Evolutionary conservation across 2,797 vertebrate species (phyloP), one percentile per base, ranked within the genome.

Genomic region (Eurystomus glaucurus): DNA sequence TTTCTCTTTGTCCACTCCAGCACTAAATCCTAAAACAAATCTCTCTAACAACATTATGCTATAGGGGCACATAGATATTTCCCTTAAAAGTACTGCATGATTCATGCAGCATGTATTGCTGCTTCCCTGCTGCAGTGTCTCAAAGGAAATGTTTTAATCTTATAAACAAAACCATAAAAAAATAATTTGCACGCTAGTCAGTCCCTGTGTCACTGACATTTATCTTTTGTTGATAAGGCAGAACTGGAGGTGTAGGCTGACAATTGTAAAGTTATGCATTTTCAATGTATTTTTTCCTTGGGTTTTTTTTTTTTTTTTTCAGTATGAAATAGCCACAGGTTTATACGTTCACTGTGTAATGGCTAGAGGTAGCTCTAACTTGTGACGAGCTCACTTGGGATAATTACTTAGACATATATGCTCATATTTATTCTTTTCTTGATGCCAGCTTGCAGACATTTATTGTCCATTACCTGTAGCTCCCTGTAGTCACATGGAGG

Each of bases 101-200:
- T 84, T 93, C 69, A 81, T 93, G 50, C 9, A 79, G 68, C 31
- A 11, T 14, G 3, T 62, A 65, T 50, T 93, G 54, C 65, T 51
- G 64, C 66, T 91, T 80, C 39, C 25, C 69, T 58, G 45, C 50
- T 48, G 35, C 37, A 52, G 19, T 7, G 35, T 58, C 77, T 82
- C 93, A 82, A 37, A 80, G 33, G 74, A 79, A 77, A 80, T 6
- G 25, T 84, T 85, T 94, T 86, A 71, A 74, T 88, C 43, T 82
- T 89, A 68, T 55, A 97, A 91, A 77, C 87, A 94, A 93, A 82
- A 25, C 23, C 6, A 7, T 69, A 86, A 64, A 85, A 55, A 61
- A 68, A 48, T 68, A 87, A 80, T 91, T 93, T 90, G 21, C 72
- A 12, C 1, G 0, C 69, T 81, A 70, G n/a, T 75, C 3, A 5